Conservation (phyloP, 2,888 invertebrate species). For the Erpobdella octoculata region DNA sequence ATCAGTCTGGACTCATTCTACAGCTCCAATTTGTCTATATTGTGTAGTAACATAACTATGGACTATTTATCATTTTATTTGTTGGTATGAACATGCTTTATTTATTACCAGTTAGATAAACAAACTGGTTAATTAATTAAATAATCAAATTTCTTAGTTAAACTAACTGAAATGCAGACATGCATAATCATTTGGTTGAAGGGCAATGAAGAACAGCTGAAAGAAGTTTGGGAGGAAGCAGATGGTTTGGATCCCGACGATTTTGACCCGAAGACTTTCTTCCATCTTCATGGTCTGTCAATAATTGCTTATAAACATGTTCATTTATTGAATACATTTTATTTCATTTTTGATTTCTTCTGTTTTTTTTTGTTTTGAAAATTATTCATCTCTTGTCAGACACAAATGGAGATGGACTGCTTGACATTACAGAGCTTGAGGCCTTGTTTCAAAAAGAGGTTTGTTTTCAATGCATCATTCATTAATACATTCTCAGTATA, state of each 20-base stretch:
- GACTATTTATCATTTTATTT: too few species aligned
- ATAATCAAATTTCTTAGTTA: background rate
- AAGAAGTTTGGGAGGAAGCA: constrained; percentile 87
- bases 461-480: background rate
- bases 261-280: constrained; percentile 90
- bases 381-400: constrained; percentile 55
- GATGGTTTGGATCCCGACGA: constrained; percentile 84
- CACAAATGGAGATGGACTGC: constrained; percentile 76
- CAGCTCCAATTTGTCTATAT: too few species aligned
- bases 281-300: constrained; percentile 77
- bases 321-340: background rate
- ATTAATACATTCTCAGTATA: background rate
- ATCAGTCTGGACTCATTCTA: too few species aligned
- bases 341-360: background rate
- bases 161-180: too few species aligned
- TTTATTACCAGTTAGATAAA: background rate
- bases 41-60: too few species aligned
- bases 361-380: background rate
- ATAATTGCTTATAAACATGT: background rate
- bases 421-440: constrained; percentile 81
- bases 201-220: constrained; percentile 87
- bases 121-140: background rate
- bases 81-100: too few species aligned
- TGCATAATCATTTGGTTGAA: constrained; percentile 38
- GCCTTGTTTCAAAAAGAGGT: constrained; percentile 80